A percentile compares a stretch with the other conserved stretches of the same genome.
phyloP scores from a whole-genome alignment of 2,113 vertebrate genomes.

The Regulus satrapa region DNA sequence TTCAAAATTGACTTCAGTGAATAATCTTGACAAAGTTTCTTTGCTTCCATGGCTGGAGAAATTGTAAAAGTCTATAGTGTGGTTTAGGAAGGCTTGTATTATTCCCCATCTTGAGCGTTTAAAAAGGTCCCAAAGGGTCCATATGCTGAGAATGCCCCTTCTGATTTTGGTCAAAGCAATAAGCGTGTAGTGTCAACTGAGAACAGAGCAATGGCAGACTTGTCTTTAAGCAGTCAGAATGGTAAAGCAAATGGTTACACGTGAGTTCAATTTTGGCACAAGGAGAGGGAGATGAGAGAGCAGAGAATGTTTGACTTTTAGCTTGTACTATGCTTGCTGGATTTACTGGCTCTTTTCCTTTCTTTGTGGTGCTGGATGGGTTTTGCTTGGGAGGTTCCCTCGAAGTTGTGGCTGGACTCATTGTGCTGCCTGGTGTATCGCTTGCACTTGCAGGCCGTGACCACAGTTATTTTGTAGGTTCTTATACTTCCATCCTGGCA shows the following conservation, averaged over 20 bases:
- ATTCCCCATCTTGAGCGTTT: constrained; percentile 46
- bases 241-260: constrained; percentile 63
- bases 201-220: constrained; percentile 70
- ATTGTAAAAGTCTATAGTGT: not conserved
- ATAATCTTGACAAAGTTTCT: constrained; percentile 27
- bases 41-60: constrained; percentile 5
- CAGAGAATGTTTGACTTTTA: constrained; percentile 66
- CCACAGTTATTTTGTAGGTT: constrained; percentile 92
- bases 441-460: constrained; percentile 94
- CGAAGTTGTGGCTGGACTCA: constrained; percentile 85
- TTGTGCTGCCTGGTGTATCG: constrained; percentile 89
- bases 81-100: constrained; percentile 40
- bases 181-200: constrained; percentile 48
- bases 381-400: constrained; percentile 79
- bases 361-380: constrained; percentile 83
- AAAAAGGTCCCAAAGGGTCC: constrained; percentile 57
- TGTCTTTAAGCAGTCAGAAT: constrained; percentile 67
- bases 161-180: constrained; percentile 68
- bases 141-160: constrained; percentile 64
- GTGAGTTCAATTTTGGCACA: constrained; percentile 40
- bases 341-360: constrained; percentile 83
- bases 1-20: constrained; percentile 45
- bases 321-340: constrained; percentile 80
- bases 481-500: constrained; percentile 89
- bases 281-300: not conserved